Percentiles rank a stretch among this genome's conserved stretches.
Conservation (phyloP, 2,113 vertebrate genomes). For the Mirza zaza region DNA sequence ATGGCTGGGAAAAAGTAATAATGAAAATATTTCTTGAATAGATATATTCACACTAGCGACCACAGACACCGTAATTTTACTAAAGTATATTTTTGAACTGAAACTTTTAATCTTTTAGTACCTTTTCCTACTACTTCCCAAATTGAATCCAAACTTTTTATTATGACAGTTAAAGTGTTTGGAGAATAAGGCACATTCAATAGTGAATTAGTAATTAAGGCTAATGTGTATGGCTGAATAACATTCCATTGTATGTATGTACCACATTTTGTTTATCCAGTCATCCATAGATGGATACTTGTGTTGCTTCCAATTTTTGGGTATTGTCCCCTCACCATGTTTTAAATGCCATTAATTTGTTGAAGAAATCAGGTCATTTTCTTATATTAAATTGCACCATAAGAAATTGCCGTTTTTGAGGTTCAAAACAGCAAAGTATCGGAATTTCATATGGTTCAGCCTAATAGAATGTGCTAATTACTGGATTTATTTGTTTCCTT, state of each 20-base stretch:
- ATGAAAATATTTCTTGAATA: constrained; percentile 6
- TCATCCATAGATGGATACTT: background rate
- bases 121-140: constrained; percentile 10
- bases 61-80: background rate
- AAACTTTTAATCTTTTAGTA: constrained; percentile 4
- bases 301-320: background rate
- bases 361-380: background rate
- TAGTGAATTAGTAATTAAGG: background rate
- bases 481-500: background rate
- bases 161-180: constrained; percentile 32
- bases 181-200: constrained; percentile 25
- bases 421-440: background rate
- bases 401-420: background rate
- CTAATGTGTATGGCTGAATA: background rate
- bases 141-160: background rate
- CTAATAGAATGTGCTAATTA: background rate
- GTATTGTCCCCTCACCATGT: background rate
- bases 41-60: background rate
- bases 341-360: background rate
- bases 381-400: background rate
- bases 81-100: background rate
- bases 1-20: constrained; percentile 26
- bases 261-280: background rate
- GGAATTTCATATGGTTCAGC: background rate
- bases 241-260: background rate